Evolutionary conservation across 2,113 vertebrate species (phyloP).

Genomic region (Mus musculus): GRCm39 chrX:36220501-36221000

Average conservation of each 20-base stretch:
- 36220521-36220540: not conserved
- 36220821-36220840: not conserved
- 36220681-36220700: not conserved
- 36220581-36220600: constrained; percentile 23
- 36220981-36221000: constrained; percentile 31
- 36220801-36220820: not conserved
- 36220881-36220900: not conserved
- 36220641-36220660: constrained; percentile 41
- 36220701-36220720: not conserved
- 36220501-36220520: constrained; percentile 44
- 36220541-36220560: constrained; percentile 48
- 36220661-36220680: not conserved
- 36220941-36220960: constrained; percentile 6
- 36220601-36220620: not conserved
- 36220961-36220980: constrained; percentile 33
- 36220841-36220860: not conserved
- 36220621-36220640: constrained; percentile 10
- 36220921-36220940: not conserved
- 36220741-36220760: constrained; percentile 22
- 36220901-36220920: constrained; percentile 26
- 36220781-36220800: not conserved
- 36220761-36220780: constrained; percentile 24
- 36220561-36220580: constrained; percentile 33
- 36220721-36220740: not conserved
- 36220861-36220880: constrained; percentile 6